These are phyloP conservation scores for Eubasilissa regina DNA, from an alignment of 1,140 invertebrate species.

Conservation along the genomic window DNA sequence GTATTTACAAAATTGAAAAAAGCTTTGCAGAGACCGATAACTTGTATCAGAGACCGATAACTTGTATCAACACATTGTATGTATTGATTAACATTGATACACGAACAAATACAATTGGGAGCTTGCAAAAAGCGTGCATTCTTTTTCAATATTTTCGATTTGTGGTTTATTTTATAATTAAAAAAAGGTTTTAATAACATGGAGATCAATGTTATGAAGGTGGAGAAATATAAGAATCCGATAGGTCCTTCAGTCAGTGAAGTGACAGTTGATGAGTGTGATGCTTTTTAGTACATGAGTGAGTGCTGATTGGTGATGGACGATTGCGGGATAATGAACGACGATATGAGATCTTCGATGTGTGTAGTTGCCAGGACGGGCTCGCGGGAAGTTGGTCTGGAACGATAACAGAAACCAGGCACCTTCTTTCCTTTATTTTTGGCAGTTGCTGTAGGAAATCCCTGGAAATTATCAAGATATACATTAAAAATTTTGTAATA, in stretches of 20 bases:
- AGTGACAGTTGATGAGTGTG: conserved; percentile 18
- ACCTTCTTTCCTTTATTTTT: background rate
- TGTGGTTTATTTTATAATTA: conserved; percentile 6
- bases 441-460: conserved; percentile 11
- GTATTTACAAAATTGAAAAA: no score
- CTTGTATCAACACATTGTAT: no score
- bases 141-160: conserved; percentile 19
- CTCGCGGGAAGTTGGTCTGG: background rate
- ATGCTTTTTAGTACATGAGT: conserved; percentile 8
- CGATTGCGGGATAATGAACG: background rate
- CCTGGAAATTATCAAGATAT: conserved; percentile 12
- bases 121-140: conserved; percentile 14
- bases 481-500: background rate
- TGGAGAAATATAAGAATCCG: background rate
- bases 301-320: background rate
- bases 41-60: no score
- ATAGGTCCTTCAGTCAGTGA: background rate
- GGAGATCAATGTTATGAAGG: background rate
- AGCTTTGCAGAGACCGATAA: no score
- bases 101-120: background rate
- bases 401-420: background rate
- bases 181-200: background rate
- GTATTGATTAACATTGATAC: no score
- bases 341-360: background rate
- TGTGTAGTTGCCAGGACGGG: background rate